Conservation (phyloP, 1,140 invertebrate genomes). For the Pentalonia nigronervosa region DNA sequence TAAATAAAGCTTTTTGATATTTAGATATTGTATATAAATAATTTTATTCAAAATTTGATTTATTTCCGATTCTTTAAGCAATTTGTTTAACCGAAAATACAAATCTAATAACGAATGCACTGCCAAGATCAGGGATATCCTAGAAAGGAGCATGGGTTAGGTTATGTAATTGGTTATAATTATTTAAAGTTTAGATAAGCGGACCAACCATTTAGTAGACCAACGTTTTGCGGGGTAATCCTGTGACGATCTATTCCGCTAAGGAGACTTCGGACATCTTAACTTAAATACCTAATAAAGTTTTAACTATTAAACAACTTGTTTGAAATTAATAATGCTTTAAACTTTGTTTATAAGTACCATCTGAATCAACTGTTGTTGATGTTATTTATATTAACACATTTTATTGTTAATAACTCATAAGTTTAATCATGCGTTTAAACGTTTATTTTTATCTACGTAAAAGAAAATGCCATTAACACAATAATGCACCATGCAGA, state of each 20-base stretch:
- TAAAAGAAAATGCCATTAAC: background rate
- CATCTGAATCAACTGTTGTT: background rate
- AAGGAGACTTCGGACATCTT: background rate
- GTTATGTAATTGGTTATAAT: background rate
- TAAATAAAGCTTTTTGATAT: background rate
- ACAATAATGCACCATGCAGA: background rate
- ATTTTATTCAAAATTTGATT: background rate
- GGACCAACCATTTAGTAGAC: background rate
- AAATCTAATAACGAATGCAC: no score
- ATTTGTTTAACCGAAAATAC: background rate
- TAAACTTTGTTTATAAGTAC: background rate
- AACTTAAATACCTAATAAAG: background rate
- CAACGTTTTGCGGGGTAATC: background rate
- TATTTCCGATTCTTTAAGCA: background rate
- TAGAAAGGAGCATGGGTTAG: background rate
- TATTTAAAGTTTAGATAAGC: background rate
- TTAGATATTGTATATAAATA: background rate
- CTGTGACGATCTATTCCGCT: background rate
- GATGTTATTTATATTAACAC: background rate
- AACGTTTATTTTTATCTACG: background rate
- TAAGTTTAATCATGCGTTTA: background rate
- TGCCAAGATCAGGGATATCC: background rate
- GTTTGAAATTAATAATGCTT: background rate
- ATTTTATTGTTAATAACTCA: background rate
- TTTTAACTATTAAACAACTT: background rate